Evolutionary conservation across 2,113 vertebrate species (phyloP).

Genomic region (Cnemophilus loriae): DNA sequence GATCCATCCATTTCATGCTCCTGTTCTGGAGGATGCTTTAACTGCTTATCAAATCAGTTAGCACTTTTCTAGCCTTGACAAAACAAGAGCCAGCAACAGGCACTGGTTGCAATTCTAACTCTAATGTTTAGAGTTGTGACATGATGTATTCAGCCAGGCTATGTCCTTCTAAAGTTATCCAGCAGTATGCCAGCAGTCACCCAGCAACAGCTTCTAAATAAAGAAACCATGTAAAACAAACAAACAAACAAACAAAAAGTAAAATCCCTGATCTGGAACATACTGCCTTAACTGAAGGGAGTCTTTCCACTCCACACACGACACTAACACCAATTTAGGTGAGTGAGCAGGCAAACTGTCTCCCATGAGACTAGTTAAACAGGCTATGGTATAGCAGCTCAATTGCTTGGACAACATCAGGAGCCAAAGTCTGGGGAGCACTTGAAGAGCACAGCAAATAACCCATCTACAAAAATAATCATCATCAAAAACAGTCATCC

Average conservation of each 20-base stretch:
- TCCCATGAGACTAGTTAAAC: neutral
- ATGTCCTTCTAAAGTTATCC: neutral
- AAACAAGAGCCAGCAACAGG: neutral
- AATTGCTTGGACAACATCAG: constrained; percentile 26
- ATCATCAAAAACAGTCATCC: constrained; percentile 40
- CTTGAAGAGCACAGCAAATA: constrained; percentile 18
- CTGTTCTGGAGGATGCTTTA: neutral
- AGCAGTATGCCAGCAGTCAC: neutral
- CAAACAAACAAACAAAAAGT: neutral
- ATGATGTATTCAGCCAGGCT: neutral
- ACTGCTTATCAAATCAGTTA: neutral
- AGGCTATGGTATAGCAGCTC: neutral
- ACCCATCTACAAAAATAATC: constrained; percentile 36
- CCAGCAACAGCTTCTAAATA: constrained; percentile 12
- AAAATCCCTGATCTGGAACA: constrained; percentile 3
- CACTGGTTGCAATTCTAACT: neutral
- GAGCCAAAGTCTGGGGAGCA: constrained; percentile 22
- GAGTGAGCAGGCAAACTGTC: neutral
- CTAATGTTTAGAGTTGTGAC: neutral
- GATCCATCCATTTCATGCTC: neutral
- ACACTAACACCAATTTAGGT: neutral
- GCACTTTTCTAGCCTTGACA: neutral
- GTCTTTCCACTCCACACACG: neutral
- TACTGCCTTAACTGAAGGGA: neutral
- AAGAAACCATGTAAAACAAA: neutral